phyloP scores from a whole-genome alignment of 2,113 vertebrate species.

The Gymnocephalus cernua region DNA sequence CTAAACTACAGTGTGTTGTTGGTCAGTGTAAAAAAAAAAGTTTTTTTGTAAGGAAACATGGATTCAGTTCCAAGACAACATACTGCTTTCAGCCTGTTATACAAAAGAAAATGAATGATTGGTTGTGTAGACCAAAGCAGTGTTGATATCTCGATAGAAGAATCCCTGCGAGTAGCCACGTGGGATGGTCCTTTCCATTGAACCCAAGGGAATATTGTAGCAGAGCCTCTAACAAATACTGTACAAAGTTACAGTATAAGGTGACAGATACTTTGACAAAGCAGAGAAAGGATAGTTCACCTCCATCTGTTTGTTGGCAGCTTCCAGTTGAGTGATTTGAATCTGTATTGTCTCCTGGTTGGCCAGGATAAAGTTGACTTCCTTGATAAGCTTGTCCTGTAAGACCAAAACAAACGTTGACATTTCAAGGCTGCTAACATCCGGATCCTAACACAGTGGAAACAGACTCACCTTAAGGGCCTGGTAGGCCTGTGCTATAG shows the following conservation, averaged over 20 bases:
- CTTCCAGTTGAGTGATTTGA: conserved; percentile 94
- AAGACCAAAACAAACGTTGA: conserved; percentile 29
- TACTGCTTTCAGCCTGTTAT: not conserved
- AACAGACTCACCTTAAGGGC: conserved; percentile 89
- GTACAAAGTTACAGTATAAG: not conserved
- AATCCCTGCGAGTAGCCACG: not conserved
- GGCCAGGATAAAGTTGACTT: conserved; percentile 91
- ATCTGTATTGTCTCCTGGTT: conserved; percentile 94
- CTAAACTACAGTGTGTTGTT: not conserved
- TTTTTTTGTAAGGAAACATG: not conserved
- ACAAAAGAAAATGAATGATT: not conserved
- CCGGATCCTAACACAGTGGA: not conserved
- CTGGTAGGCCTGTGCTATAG: conserved; percentile 93
- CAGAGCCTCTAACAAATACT: not conserved
- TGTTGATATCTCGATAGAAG: not conserved
- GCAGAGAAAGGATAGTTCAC: conserved; percentile 72
- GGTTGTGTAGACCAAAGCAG: not conserved
- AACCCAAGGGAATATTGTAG: not conserved
- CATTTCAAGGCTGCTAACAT: not conserved
- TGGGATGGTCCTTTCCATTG: not conserved
- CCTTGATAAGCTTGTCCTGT: conserved; percentile 95
- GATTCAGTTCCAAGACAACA: not conserved
- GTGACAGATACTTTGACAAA: not conserved
- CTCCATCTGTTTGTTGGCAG: conserved; percentile 92
- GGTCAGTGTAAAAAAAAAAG: not conserved